Evolutionary conservation across 2,797 vertebrate species (phyloP).

Genomic region (Anguilla anguilla): DNA sequence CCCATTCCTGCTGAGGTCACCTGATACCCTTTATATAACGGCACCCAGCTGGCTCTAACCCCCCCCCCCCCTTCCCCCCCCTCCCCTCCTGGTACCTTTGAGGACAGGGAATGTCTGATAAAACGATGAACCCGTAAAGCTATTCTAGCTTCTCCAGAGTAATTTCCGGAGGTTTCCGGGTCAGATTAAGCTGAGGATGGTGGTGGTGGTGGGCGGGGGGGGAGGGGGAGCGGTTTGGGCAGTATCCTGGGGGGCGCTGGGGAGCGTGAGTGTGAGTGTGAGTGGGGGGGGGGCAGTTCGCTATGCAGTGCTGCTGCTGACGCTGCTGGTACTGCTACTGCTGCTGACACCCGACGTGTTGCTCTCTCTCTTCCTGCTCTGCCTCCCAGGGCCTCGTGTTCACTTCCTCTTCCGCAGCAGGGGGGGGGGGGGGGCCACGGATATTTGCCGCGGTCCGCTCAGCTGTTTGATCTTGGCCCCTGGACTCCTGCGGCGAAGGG

Average conservation of each 20-base stretch:
- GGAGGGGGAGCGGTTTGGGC: conserved; percentile 17
- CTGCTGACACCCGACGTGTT: not conserved
- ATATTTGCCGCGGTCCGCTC: conserved; percentile 40
- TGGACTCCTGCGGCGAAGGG: not conserved
- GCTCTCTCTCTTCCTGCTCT: conserved; percentile 37
- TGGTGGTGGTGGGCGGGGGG: conserved; percentile 40
- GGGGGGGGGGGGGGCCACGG: conserved; percentile 36
- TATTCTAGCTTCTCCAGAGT: not conserved
- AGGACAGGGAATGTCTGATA: conserved; percentile 3
- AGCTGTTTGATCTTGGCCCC: conserved; percentile 49
- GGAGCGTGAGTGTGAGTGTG: not conserved
- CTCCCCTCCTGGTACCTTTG: not conserved
- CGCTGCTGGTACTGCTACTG: not conserved
- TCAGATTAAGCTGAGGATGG: conserved; percentile 52
- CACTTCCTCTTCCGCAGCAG: conserved; percentile 24
- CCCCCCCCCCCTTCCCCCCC: not conserved
- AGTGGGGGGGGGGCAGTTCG: not conserved
- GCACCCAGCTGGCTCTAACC: not conserved
- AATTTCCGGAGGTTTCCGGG: conserved; percentile 17
- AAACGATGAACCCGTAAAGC: not conserved
- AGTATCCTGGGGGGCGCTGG: not conserved
- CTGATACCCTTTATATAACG: not conserved
- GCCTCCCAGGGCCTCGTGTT: conserved; percentile 24
- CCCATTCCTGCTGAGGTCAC: not conserved
- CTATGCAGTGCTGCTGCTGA: not conserved